Evolutionary conservation across 1,140 invertebrate species (phyloP).

Genomic region (Plectrocnemia conspersa): DNA sequence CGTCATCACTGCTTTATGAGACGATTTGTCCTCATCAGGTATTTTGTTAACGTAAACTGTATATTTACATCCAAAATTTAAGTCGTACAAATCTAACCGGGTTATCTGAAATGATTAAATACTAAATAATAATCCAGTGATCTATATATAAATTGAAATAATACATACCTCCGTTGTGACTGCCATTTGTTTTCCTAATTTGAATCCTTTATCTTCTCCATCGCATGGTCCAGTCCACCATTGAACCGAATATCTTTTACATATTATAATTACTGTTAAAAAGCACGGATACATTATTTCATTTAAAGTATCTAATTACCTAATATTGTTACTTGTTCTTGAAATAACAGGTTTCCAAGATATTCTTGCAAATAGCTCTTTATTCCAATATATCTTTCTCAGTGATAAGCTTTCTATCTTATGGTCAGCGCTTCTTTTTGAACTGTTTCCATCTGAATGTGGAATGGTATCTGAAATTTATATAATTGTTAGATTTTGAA

Average conservation of each 20-base stretch:
- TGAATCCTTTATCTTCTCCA: slow-evolving; percentile 38
- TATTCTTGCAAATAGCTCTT: slow-evolving; percentile 49
- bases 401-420: slow-evolving; percentile 48
- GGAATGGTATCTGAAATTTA: slow-evolving; percentile 20
- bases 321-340: slow-evolving; percentile 37
- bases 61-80: slow-evolving; percentile 31
- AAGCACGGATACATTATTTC: slow-evolving; percentile 1
- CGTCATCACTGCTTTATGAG: slow-evolving; percentile 10
- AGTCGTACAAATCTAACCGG: slow-evolving; percentile 24
- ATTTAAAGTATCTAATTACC: slow-evolving; percentile 33
- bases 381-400: slow-evolving; percentile 51
- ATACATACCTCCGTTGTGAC: slow-evolving; percentile 27
- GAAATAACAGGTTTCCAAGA: slow-evolving; percentile 43
- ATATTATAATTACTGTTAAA: neutral
- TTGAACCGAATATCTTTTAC: slow-evolving; percentile 46
- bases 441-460: slow-evolving; percentile 20
- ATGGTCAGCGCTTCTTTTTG: slow-evolving; percentile 39
- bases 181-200: slow-evolving; percentile 23
- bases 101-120: slow-evolving; percentile 21
- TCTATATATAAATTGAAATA: neutral
- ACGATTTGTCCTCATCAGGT: slow-evolving; percentile 4
- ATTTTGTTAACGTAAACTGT: slow-evolving; percentile 25
- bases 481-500: slow-evolving; percentile 2
- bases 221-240: slow-evolving; percentile 45
- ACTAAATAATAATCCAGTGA: neutral